Base-by-base conservation (phyloP, 35 echinoderm and acorn worm species). In the Chiridota heheva region DNA sequence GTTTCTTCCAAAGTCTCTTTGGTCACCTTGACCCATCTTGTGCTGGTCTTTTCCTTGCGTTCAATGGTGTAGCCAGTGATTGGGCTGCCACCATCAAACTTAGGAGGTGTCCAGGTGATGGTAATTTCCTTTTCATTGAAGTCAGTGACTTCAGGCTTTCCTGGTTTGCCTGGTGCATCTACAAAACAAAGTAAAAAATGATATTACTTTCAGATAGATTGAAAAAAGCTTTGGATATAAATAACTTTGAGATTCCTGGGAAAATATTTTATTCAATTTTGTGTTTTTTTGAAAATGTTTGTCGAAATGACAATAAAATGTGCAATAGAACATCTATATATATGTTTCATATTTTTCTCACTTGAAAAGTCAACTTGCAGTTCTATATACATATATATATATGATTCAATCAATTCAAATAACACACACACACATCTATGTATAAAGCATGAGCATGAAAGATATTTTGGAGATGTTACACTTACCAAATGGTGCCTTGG, bases 401-500 rank as follows among this genome's bases (percentile, higher is more conserved):
- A n/a, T n/a, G n/a, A n/a, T n/a, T n/a, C n/a, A n/a, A n/a, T n/a
- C n/a, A n/a, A n/a, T n/a, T n/a, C n/a, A n/a, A n/a, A n/a, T n/a
- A n/a, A n/a, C n/a, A n/a, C n/a, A n/a, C n/a, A n/a, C n/a, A n/a
- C n/a, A n/a, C n/a, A n/a, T n/a, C n/a, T n/a, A n/a, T n/a, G n/a
- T n/a, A n/a, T n/a, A n/a, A n/a, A n/a, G n/a, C n/a, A n/a, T n/a
- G n/a, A n/a, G n/a, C n/a, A n/a, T n/a, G n/a, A n/a, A n/a, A n/a
- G n/a, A n/a, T n/a, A n/a, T n/a, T n/a, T n/a, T 56, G 43, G 2
- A n/a, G n/a, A n/a, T n/a, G 22, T 7, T 63, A 26, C 20, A 33
- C 61, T 70, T 71, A 91, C 82, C 82, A 81, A 79, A 91, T 80
- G 81, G 75, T 29, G 67, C 70, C 44, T 91, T 91, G 41, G 89